These are phyloP conservation scores for Atta colombica DNA, from an alignment of 1,140 invertebrate genomes.

Conservation along the genomic window DNA sequence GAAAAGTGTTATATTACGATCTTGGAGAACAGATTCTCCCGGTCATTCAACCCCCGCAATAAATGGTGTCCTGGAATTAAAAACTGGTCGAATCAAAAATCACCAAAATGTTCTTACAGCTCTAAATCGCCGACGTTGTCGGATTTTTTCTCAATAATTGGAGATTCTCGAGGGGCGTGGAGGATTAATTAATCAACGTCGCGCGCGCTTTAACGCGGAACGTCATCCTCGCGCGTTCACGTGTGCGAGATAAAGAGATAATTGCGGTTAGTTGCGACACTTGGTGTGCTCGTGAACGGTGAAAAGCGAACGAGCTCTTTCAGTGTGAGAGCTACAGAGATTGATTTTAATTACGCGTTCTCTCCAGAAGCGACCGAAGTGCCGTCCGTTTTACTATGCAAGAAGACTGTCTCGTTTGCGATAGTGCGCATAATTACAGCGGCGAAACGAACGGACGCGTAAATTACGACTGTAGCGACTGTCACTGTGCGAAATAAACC, in stretches of 20 bases:
- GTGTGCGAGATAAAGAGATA: slow-evolving; percentile 53
- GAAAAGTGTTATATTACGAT: neutral
- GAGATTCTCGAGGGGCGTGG: too few relatives aligned
- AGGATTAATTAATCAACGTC: slow-evolving; percentile 51
- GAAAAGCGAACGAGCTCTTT: slow-evolving; percentile 43
- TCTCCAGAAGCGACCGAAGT: slow-evolving; percentile 40
- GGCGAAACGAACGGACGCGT: slow-evolving; percentile 16
- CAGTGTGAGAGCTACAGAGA: slow-evolving; percentile 31
- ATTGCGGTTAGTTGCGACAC: slow-evolving; percentile 53
- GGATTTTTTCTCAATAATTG: slow-evolving; percentile 7
- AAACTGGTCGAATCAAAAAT: neutral
- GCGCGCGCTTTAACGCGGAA: neutral
- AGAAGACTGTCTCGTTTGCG: slow-evolving; percentile 38
- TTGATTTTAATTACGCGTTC: slow-evolving; percentile 66
- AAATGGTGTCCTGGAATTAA: neutral
- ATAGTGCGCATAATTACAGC: slow-evolving; percentile 28
- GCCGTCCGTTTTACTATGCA: slow-evolving; percentile 17
- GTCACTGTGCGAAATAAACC: slow-evolving; percentile 23
- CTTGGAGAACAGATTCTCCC: neutral
- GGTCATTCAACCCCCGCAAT: neutral
- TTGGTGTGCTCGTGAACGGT: neutral
- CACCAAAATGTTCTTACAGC: too few relatives aligned
- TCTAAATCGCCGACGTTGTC: neutral
- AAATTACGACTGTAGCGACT: neutral
- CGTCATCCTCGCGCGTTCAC: slow-evolving; percentile 3